A percentile compares a stretch with the other conserved stretches of the same genome.
phyloP scores from a whole-genome alignment of 2,888 invertebrate genomes.

The Eupithecia inturbata region DNA sequence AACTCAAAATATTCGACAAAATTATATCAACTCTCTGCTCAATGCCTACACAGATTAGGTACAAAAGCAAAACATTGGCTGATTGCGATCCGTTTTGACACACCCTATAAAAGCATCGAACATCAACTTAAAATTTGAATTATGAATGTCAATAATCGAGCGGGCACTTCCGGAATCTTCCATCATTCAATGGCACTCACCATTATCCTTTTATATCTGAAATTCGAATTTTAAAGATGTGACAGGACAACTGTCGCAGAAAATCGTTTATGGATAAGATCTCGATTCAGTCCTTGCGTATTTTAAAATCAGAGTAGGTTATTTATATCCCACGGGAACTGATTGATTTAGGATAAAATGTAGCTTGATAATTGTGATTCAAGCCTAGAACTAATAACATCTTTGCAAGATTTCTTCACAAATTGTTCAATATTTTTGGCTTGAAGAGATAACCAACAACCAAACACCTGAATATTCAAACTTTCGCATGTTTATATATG shows the following conservation, averaged over 20 bases:
- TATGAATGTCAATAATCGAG: constrained; percentile 42
- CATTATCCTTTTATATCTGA: constrained; percentile 39
- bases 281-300: not conserved
- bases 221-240: constrained; percentile 31
- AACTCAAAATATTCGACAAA: not conserved
- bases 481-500: too few relatives aligned
- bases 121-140: constrained; percentile 11
- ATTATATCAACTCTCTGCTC: not conserved
- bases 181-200: constrained; percentile 46
- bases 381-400: not conserved
- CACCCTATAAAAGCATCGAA: not conserved
- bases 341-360: not conserved
- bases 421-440: not conserved
- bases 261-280: not conserved
- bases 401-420: not conserved
- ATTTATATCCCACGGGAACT: not conserved
- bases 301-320: not conserved
- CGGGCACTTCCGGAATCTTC: constrained; percentile 27
- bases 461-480: not conserved
- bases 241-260: not conserved
- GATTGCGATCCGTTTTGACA: not conserved
- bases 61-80: not conserved
- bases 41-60: not conserved
- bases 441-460: not conserved
- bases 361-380: not conserved